phyloP scores from a whole-genome alignment of 2,888 invertebrate genomes.

The Pachliopta kotzebuea region DNA sequence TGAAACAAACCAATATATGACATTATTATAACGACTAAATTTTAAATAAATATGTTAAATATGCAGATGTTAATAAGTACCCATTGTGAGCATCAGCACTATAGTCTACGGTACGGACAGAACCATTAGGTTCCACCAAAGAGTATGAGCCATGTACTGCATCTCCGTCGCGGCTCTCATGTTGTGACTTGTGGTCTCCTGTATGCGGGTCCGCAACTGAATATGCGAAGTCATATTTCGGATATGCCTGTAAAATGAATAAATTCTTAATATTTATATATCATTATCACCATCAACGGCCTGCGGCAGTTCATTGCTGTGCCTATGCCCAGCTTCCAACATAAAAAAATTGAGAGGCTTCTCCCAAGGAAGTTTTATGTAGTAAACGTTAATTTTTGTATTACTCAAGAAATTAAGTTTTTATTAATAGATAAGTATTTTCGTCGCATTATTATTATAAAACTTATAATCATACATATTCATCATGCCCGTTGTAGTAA shows the following conservation, averaged over 20 bases:
- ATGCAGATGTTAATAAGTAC: background rate
- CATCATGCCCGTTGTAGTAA: conserved; percentile 57
- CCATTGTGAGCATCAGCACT: conserved; percentile 39
- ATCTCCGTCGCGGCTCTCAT: conserved; percentile 61
- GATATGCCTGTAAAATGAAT: conserved; percentile 60
- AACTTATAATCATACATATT: conserved; percentile 38
- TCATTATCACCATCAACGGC: too few relatives aligned
- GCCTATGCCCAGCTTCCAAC: too few relatives aligned
- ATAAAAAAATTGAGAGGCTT: too few relatives aligned
- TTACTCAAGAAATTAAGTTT: too few relatives aligned
- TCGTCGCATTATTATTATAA: too few relatives aligned
- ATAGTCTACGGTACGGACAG: conserved; percentile 81
- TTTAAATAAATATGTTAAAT: too few relatives aligned
- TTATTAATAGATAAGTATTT: too few relatives aligned
- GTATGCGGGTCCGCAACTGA: conserved; percentile 79
- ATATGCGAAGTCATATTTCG: conserved; percentile 79
- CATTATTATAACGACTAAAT: background rate
- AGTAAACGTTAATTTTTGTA: too few relatives aligned
- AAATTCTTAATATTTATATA: background rate
- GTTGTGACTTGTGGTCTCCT: conserved; percentile 76
- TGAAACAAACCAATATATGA: conserved; percentile 34
- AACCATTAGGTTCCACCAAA: conserved; percentile 60
- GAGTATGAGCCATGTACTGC: conserved; percentile 42
- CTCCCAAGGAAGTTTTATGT: too few relatives aligned
- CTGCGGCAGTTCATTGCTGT: too few relatives aligned